phyloP scores from a whole-genome alignment of 2,113 vertebrate species.

The Cephalophus harveyi region DNA sequence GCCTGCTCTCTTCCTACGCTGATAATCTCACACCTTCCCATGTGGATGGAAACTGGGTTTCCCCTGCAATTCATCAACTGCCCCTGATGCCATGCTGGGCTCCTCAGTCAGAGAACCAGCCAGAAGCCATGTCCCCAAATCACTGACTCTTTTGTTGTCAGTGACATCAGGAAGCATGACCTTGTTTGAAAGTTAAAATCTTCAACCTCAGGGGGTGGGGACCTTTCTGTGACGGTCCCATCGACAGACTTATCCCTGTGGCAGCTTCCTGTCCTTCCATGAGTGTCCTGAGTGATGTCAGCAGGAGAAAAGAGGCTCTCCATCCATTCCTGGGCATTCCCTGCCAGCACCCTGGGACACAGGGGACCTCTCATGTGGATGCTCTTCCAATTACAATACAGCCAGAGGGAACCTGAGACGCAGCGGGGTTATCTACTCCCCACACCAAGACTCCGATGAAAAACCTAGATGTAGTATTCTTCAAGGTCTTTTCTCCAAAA shows the following conservation, averaged over 20 bases:
- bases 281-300: neutral
- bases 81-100: neutral
- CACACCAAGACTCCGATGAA: neutral
- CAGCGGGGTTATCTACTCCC: rapidly evolving
- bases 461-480: neutral
- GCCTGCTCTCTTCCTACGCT: neutral
- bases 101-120: neutral
- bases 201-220: rapidly evolving
- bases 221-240: neutral
- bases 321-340: neutral
- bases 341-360: too few species aligned
- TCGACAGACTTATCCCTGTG: rapidly evolving
- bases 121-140: neutral
- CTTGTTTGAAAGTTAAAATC: neutral
- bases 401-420: neutral
- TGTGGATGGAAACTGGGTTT: neutral
- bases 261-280: neutral
- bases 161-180: neutral
- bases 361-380: neutral
- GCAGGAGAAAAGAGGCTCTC: neutral
- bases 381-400: neutral
- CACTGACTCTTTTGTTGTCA: neutral
- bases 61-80: neutral
- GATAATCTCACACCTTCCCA: neutral
- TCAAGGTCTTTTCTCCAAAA: neutral